These are phyloP conservation scores for Mylabris sibirica DNA, from an alignment of 2,888 invertebrate species.

Conservation along the genomic window DNA sequence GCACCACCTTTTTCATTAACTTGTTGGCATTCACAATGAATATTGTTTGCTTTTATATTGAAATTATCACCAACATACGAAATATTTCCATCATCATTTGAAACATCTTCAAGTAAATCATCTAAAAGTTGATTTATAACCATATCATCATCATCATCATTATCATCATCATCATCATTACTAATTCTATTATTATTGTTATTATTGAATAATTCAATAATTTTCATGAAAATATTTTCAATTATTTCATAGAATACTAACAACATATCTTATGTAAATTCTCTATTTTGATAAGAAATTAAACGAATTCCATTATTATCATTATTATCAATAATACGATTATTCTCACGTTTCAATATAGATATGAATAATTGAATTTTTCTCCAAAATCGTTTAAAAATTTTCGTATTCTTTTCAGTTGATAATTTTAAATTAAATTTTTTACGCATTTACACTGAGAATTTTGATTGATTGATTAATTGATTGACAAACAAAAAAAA, in stretches of 20 bases:
- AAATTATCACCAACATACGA: not conserved
- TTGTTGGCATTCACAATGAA: slow-evolving; percentile 9
- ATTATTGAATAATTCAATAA: not conserved
- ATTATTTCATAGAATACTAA: not conserved
- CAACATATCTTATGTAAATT: not conserved
- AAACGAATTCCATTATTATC: not conserved
- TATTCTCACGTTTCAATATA: not conserved
- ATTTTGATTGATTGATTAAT: not conserved
- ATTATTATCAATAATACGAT: not conserved
- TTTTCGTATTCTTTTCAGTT: too few species aligned
- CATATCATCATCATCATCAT: not conserved
- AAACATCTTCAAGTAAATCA: not conserved
- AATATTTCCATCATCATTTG: not conserved
- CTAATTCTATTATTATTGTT: not conserved
- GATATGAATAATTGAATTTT: not conserved
- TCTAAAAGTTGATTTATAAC: not conserved
- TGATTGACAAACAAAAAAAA: not conserved
- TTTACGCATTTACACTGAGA: not conserved
- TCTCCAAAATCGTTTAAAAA: not conserved
- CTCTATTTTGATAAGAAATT: not conserved
- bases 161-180: not conserved
- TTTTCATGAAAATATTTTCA: not conserved
- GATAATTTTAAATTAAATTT: not conserved
- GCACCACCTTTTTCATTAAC: slow-evolving; percentile 9
- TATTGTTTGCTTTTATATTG: not conserved